Percentiles rank a stretch among this genome's conserved stretches.
Evolutionary conservation across 2,888 invertebrate species (phyloP).

Genomic region (Caenorhabditis wallacei): DNA sequence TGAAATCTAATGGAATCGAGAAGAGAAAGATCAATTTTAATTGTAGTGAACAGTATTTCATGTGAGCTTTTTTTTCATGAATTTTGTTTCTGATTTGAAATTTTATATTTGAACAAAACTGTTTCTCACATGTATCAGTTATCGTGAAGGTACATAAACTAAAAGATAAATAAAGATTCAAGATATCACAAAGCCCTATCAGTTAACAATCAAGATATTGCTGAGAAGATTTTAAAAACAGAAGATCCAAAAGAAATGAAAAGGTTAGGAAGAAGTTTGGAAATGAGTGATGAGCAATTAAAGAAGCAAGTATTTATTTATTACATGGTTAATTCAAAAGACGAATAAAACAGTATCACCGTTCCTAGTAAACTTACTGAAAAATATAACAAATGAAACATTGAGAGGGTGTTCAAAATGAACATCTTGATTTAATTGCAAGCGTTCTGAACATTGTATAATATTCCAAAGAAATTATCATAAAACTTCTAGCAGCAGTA

Average conservation of each 20-base stretch:
- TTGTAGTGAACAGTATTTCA: constrained; percentile 57
- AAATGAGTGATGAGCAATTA: constrained; percentile 42
- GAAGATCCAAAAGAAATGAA: constrained; percentile 43
- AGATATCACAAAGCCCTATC: constrained; percentile 46
- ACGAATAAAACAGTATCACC: background rate
- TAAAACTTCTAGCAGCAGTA: no score
- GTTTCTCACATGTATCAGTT: no score
- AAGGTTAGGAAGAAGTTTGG: constrained; percentile 21
- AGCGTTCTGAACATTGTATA: no score
- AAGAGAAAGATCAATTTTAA: constrained; percentile 9
- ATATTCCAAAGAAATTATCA: no score
- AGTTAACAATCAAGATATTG: constrained; percentile 14
- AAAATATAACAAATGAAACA: no score
- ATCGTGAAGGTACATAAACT: no score
- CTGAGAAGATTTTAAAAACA: constrained; percentile 25
- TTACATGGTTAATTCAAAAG: no score
- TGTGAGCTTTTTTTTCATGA: constrained; percentile 18
- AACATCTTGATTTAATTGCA: no score
- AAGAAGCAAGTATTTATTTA: constrained; percentile 22
- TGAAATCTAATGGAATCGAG: background rate
- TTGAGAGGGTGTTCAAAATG: no score
- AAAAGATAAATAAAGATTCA: background rate
- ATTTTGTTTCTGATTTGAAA: background rate
- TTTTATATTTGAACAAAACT: no score
- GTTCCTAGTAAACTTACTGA: no score